These are phyloP conservation scores for Drosophila differens DNA, from an alignment of 2,888 invertebrate genomes.

Conservation along the genomic window DNA sequence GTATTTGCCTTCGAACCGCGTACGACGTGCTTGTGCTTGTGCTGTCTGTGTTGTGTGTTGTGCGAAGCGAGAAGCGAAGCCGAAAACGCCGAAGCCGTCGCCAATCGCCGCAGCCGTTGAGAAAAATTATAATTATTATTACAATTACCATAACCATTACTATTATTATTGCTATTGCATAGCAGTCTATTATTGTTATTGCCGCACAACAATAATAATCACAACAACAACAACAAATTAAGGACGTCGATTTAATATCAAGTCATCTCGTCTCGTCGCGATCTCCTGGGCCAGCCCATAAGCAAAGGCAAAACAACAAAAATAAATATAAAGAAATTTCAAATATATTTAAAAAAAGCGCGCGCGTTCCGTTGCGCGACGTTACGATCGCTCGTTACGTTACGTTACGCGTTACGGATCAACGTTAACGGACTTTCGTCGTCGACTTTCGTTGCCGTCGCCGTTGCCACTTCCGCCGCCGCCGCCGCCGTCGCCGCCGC, in stretches of 20 bases:
- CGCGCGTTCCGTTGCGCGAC: constrained; percentile 59
- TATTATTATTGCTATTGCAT: constrained; percentile 58
- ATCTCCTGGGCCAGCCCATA: constrained; percentile 34
- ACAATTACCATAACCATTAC: constrained; percentile 33
- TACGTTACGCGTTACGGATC: constrained; percentile 58
- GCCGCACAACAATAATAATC: constrained; percentile 39
- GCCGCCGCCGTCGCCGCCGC: neutral
- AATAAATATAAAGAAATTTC: constrained; percentile 1
- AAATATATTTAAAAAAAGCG: constrained; percentile 32
- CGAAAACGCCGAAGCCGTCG: constrained; percentile 70
- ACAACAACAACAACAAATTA: constrained; percentile 25
- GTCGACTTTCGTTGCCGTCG: constrained; percentile 16
- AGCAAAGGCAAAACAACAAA: constrained; percentile 4
- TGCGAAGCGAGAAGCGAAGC: constrained; percentile 73
- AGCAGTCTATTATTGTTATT: constrained; percentile 59
- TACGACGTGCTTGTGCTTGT: constrained; percentile 85
- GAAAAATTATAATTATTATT: constrained; percentile 59
- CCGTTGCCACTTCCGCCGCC: constrained; percentile 14
- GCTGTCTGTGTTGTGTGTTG: constrained; percentile 79
- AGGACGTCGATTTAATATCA: constrained; percentile 34
- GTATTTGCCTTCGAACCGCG: constrained; percentile 86
- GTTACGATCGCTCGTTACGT: constrained; percentile 58
- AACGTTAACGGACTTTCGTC: constrained; percentile 48
- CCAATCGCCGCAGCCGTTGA: constrained; percentile 70
- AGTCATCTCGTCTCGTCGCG: constrained; percentile 39